phyloP scores from a whole-genome alignment of 2,888 invertebrate species.

The Nipponacmea schrenckii region DNA sequence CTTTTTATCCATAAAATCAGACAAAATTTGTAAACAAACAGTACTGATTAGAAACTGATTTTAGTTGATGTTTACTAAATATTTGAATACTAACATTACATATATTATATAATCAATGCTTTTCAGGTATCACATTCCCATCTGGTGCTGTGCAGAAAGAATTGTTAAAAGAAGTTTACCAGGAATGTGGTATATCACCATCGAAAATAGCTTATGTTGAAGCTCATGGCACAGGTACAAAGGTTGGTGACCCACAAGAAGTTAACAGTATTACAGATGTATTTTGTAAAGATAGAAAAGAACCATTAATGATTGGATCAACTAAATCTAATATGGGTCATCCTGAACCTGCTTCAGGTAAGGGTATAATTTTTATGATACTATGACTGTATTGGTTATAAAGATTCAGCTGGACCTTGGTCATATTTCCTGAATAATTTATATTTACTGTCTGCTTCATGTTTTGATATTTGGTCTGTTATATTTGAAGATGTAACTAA shows the following conservation, averaged over 20 bases:
- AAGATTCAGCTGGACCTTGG: no score
- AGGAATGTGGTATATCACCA: constrained; percentile 84
- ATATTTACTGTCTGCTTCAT: no score
- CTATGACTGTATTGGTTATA: no score
- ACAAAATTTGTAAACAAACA: no score
- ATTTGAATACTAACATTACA: no score
- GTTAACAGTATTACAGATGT: constrained; percentile 89
- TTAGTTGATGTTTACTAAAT: no score
- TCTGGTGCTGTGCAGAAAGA: constrained; percentile 76
- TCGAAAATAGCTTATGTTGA: constrained; percentile 89
- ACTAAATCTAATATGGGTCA: constrained; percentile 99
- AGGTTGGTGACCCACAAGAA: constrained; percentile 94
- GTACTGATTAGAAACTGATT: no score
- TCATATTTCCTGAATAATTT: no score
- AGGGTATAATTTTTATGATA: constrained; percentile 14
- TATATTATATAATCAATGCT: no score
- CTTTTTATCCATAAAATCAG: no score
- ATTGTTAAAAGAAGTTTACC: constrained; percentile 81
- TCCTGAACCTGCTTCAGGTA: constrained; percentile 81
- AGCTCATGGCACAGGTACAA: constrained; percentile 98
- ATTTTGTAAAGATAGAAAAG: constrained; percentile 63
- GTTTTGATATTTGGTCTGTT: no score
- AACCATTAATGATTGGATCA: constrained; percentile 89
- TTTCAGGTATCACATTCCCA: constrained; percentile 71
- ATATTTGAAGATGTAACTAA: no score